Conservation (phyloP, 2,888 invertebrate species). For the Cephus pulcher region DNA sequence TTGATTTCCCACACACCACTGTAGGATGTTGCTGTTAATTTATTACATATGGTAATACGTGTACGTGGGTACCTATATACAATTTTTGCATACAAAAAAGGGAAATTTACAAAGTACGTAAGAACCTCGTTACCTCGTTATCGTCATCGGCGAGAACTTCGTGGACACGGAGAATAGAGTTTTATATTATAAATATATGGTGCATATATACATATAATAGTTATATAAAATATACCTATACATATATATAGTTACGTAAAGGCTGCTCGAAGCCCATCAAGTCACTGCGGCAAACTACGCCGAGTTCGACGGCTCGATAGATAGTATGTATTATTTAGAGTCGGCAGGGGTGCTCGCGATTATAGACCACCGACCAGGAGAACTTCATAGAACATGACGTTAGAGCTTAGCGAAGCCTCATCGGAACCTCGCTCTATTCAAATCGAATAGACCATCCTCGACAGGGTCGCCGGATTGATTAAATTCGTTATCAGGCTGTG, state of each 20-base stretch:
- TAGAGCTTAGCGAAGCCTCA: constrained; percentile 42
- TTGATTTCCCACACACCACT: background rate
- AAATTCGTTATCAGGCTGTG: background rate
- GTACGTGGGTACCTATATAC: background rate
- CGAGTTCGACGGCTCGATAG: background rate
- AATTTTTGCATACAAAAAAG: background rate
- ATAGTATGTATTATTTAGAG: background rate
- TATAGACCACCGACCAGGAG: background rate
- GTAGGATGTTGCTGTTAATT: background rate
- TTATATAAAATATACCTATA: background rate
- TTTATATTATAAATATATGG: background rate
- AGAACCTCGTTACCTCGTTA: background rate
- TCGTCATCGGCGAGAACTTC: background rate
- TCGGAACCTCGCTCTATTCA: constrained; percentile 46
- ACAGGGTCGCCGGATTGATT: background rate
- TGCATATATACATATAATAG: background rate
- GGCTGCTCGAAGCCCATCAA: background rate
- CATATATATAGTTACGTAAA: background rate
- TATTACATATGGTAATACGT: background rate
- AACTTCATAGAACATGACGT: constrained; percentile 3
- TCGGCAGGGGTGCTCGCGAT: background rate
- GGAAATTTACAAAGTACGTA: background rate
- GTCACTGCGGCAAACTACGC: background rate
- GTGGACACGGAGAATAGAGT: background rate
- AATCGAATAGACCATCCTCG: constrained; percentile 51